Percentiles rank a stretch among this genome's conserved stretches.
Evolutionary conservation across 2,113 vertebrate genomes (phyloP).

Genomic region (Noturus placidus): DNA sequence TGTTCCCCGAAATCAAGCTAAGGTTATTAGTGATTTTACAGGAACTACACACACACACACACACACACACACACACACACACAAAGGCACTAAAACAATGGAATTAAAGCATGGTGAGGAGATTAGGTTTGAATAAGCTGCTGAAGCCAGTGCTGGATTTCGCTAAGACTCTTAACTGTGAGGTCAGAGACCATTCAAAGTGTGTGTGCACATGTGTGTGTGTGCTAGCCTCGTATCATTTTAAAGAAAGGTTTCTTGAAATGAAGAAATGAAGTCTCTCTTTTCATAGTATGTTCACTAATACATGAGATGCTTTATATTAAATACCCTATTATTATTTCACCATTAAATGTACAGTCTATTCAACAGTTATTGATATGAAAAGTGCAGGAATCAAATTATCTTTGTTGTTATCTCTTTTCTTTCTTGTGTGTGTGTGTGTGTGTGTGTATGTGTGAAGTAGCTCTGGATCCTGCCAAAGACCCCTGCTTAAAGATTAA

Average conservation of each 20-base stretch:
- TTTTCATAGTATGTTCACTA: background rate
- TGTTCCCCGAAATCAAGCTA: conserved; percentile 1
- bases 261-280: no score
- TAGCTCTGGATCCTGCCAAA: conserved; percentile 88
- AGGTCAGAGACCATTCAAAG: conserved; percentile 66
- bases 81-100: conserved; percentile 64
- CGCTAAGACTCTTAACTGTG: conserved; percentile 68
- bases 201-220: conserved; percentile 24
- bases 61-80: conserved; percentile 35
- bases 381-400: background rate
- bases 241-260: background rate
- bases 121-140: conserved; percentile 72
- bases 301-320: background rate
- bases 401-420: background rate
- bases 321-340: background rate
- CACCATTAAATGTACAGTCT: background rate
- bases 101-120: conserved; percentile 67
- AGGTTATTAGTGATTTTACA: background rate
- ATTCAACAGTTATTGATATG: background rate
- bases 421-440: background rate
- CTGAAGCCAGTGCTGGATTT: conserved; percentile 75
- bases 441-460: conserved; percentile 27
- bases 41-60: conserved; percentile 28
- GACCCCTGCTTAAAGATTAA: conserved; percentile 96
- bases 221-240: background rate